Evolutionary conservation across 2,113 vertebrate species (phyloP).

Genomic region (Tyrannus savana): DNA sequence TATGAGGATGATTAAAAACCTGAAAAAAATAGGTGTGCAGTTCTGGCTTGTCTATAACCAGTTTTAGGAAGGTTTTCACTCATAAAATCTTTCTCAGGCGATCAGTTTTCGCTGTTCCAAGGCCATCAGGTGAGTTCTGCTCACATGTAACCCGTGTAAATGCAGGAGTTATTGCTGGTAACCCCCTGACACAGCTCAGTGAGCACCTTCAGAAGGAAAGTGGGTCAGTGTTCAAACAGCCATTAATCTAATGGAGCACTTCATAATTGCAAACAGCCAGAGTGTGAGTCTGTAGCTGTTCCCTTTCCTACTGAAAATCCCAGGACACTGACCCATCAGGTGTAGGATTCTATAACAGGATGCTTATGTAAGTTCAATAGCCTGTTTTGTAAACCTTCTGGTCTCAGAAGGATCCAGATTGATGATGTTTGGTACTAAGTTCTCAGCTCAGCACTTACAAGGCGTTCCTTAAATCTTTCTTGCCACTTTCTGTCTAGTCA

Average conservation of each 20-base stretch:
- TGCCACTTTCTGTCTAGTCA: conserved; percentile 55
- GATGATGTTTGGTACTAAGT: conserved; percentile 36
- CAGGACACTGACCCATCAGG: neutral
- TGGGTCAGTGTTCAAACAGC: neutral
- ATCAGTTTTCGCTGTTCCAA: neutral
- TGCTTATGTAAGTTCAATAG: conserved; percentile 18
- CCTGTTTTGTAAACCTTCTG: neutral
- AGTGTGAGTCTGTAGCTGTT: neutral
- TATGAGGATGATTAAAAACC: neutral
- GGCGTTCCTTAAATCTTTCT: conserved; percentile 60
- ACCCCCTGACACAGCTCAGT: neutral
- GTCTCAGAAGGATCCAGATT: conserved; percentile 43
- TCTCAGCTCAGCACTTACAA: conserved; percentile 48
- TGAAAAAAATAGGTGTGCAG: neutral
- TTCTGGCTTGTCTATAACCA: neutral
- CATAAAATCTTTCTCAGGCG: neutral
- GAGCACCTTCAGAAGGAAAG: neutral
- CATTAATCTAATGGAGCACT: conserved; percentile 1
- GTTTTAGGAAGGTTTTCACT: neutral
- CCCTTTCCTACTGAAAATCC: neutral
- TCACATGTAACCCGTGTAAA: neutral
- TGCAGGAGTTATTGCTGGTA: neutral
- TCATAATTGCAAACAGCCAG: neutral
- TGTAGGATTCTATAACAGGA: neutral
- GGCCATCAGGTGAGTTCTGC: neutral